Evolutionary conservation across 2,113 vertebrate species (phyloP), one percentile per base, ranked within the genome.

Genomic region (Lepisosteus osseus): DNA sequence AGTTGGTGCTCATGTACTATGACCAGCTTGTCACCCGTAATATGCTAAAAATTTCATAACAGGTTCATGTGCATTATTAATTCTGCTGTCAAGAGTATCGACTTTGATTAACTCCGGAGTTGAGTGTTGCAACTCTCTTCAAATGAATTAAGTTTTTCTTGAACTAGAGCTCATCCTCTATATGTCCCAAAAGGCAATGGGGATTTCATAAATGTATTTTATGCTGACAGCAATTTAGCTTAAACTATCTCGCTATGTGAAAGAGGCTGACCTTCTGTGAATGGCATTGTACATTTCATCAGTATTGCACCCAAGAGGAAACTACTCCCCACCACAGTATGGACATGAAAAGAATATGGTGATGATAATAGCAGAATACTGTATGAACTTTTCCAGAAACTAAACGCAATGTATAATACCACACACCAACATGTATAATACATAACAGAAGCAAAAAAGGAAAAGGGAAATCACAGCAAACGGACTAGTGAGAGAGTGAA

Each of bases 171-270:
- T 29, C 45, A 8, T 68, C 14, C 45, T 45, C 42, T 69, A 11
- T 3, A 2, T 47, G n/a, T 70, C 73, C 73, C 72, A 74, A 59
- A 72, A 56, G 67, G 54, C 5, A 61, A 14, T 29, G 54, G 17
- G 65, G 43, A 54, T 55, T 29, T 70, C 57, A 69, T 44, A 73
- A 68, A 70, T 69, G 61, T 74, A 57, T 69, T 70, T 74, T 64
- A 41, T 67, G 68, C 67, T 65, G 73, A 69, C 61, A 74, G 54
- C 54, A 40, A 70, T 74, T 74, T 74, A 69, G 67, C 51, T 54
- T 69, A 43, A 65, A 59, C 73, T 61, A 74, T 74, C 73, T 74
- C 67, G 47, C 66, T 70, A 43, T 17, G 29, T 61, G 66, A 29
- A 45, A 40, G 15, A 54, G 44, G 15, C 45, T 73, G 57, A 73